Evolutionary conservation across 2,113 vertebrate species (phyloP).

Genomic region (Triplophysa tibetana): DNA sequence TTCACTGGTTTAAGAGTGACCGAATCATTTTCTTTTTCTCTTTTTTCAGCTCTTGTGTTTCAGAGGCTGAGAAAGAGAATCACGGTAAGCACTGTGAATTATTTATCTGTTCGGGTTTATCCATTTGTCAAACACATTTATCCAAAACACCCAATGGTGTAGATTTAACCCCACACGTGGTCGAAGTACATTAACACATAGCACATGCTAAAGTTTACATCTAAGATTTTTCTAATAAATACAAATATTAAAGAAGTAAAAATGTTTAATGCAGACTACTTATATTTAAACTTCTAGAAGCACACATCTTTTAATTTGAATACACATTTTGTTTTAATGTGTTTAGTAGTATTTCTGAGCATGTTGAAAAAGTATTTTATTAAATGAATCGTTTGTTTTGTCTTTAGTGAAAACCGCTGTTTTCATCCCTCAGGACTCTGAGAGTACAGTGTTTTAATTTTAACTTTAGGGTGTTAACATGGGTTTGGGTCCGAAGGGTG

Average conservation of each 20-base stretch:
- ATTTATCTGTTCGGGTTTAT: too few relatives aligned
- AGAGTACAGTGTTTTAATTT: slow-evolving; percentile 17
- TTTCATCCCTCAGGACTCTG: background rate
- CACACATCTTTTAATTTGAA: background rate
- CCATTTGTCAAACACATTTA: too few relatives aligned
- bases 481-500: background rate
- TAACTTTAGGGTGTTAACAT: background rate
- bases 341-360: background rate
- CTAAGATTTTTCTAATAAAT: too few relatives aligned
- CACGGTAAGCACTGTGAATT: slow-evolving; percentile 71
- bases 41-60: slow-evolving; percentile 77
- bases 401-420: slow-evolving; percentile 1
- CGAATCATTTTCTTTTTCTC: background rate
- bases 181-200: too few relatives aligned
- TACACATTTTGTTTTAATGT: background rate
- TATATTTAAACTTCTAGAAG: too few relatives aligned
- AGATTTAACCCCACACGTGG: too few relatives aligned
- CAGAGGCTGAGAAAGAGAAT: slow-evolving; percentile 73
- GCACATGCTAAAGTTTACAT: too few relatives aligned
- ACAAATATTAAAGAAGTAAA: too few relatives aligned
- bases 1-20: background rate
- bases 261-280: too few relatives aligned
- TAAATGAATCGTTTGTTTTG: background rate
- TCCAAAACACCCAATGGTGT: too few relatives aligned
- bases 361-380: background rate